A percentile compares a stretch with the other conserved stretches of the same genome.
Conservation (phyloP, 2,797 vertebrate species). For the Peromyscus melanophrys region DNA sequence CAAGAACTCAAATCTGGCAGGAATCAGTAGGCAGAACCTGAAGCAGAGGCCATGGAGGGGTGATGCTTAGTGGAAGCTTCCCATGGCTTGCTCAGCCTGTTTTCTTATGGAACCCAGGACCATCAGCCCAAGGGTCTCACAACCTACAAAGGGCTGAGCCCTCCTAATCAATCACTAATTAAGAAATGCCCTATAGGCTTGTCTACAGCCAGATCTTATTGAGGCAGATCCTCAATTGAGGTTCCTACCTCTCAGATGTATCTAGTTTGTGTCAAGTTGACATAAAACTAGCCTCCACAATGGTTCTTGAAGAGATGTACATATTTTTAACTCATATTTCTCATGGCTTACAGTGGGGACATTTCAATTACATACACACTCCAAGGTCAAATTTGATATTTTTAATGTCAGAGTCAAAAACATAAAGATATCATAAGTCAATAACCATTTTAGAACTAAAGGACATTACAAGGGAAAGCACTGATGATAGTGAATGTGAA, state of each 20-base stretch:
- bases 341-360: neutral
- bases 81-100: neutral
- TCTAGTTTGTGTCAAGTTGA: neutral
- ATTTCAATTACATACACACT: neutral
- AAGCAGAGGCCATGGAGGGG: accelerated
- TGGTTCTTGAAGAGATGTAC: too few relatives aligned
- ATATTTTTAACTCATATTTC: neutral
- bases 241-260: neutral
- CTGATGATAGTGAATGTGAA: neutral
- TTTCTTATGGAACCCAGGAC: neutral
- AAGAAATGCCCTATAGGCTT: neutral
- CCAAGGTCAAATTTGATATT: neutral
- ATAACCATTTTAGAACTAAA: neutral
- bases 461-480: neutral
- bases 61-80: neutral
- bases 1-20: neutral
- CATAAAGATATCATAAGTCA: too few relatives aligned
- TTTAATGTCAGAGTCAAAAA: neutral
- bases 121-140: accelerated
- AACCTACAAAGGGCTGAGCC: neutral
- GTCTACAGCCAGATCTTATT: neutral
- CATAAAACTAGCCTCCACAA: neutral
- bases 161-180: neutral
- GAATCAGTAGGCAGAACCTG: neutral
- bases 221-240: neutral